Conservation (phyloP, 1,140 invertebrate species). For the Anastrepha obliqua region DNA sequence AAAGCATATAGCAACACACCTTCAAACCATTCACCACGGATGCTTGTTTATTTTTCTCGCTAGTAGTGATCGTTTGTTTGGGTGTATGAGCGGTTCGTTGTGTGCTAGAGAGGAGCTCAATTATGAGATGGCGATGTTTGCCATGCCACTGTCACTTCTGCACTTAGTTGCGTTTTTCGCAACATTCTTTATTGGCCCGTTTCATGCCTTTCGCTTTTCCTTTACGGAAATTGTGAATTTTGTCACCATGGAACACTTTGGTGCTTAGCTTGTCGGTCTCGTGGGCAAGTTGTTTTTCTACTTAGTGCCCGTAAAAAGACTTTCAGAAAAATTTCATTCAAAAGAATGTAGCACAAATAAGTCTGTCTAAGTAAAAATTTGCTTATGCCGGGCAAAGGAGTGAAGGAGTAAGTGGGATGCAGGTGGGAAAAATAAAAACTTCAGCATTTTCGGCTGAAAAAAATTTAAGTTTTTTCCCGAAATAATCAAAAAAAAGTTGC, state of each 20-base stretch:
- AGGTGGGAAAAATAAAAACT: too few species aligned
- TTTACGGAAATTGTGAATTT: constrained; percentile 73
- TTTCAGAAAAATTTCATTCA: constrained; percentile 14
- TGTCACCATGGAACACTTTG: constrained; percentile 69
- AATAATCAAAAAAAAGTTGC: too few species aligned
- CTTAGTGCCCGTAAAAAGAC: constrained; percentile 20
- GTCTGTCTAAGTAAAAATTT: not conserved
- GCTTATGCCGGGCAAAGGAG: too few species aligned
- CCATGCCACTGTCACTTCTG: not conserved
- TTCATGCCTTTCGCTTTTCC: constrained; percentile 61
- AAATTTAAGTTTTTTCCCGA: too few species aligned
- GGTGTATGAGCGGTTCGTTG: too few species aligned
- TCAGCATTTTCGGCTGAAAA: too few species aligned
- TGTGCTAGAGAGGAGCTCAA: not conserved
- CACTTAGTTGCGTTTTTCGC: not conserved
- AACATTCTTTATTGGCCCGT: constrained; percentile 16
- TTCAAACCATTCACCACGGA: not conserved
- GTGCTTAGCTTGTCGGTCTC: constrained; percentile 20
- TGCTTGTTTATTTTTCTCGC: not conserved
- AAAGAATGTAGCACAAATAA: not conserved
- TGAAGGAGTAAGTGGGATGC: too few species aligned
- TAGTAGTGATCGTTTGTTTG: not conserved
- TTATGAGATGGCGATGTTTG: constrained; percentile 2
- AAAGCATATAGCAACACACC: too few species aligned
- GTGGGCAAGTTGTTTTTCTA: constrained; percentile 12